These are phyloP conservation scores for Pammene fasciana DNA, from an alignment of 2,888 invertebrate genomes.

Conservation along the genomic window DNA sequence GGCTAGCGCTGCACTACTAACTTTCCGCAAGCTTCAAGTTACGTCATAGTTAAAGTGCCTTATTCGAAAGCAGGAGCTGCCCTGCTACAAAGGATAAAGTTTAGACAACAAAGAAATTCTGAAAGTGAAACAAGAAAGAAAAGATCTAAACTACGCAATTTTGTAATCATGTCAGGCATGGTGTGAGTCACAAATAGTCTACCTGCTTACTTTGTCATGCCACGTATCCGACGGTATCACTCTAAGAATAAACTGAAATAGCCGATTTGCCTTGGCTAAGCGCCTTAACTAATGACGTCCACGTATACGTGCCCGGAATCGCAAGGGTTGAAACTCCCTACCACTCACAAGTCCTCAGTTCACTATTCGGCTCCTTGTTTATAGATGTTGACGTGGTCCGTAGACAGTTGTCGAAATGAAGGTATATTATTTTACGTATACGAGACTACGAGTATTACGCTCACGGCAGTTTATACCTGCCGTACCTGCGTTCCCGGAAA, in stretches of 20 bases:
- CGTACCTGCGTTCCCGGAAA: not conserved
- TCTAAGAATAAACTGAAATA: constrained; percentile 39
- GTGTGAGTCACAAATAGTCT: constrained; percentile 23
- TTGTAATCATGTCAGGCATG: constrained; percentile 26
- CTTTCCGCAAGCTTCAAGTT: constrained; percentile 37
- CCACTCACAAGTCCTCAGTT: constrained; percentile 26
- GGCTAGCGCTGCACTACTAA: constrained; percentile 33
- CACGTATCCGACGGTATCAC: constrained; percentile 37
- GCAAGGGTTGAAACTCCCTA: constrained; percentile 36
- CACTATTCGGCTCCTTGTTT: constrained; percentile 30
- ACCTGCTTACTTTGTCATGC: constrained; percentile 31
- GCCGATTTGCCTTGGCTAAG: constrained; percentile 41
- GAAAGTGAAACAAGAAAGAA: constrained; percentile 8
- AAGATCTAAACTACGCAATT: constrained; percentile 9
- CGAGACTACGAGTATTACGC: no score
- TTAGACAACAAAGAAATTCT: constrained; percentile 13
- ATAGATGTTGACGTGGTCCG: constrained; percentile 34
- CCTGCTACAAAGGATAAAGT: constrained; percentile 19
- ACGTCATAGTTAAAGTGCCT: constrained; percentile 40
- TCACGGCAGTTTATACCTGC: not conserved
- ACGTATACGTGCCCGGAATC: constrained; percentile 48
- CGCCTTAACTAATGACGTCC: constrained; percentile 50
- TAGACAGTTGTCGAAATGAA: constrained; percentile 12
- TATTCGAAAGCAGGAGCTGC: constrained; percentile 21
- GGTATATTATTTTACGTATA: constrained; percentile 19